Percentiles rank a stretch among this genome's conserved stretches.
Evolutionary conservation across 2,797 vertebrate species (phyloP).

Genomic region (Galagoides demidoff): DNA sequence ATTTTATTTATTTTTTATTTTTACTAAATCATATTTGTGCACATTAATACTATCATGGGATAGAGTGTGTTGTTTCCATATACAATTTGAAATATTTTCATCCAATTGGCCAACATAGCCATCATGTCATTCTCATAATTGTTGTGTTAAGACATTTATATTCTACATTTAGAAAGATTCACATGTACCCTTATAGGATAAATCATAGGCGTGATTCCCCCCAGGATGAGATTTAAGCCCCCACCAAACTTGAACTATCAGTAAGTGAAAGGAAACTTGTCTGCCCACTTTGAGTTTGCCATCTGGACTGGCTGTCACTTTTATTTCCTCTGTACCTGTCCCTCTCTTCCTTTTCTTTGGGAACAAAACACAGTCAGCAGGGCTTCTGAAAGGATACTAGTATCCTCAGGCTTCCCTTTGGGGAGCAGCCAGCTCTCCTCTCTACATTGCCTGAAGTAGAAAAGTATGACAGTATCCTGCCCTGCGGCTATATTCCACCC

Average conservation of each 20-base stretch:
- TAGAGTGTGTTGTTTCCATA: too few species aligned
- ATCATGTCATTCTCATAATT: too few species aligned
- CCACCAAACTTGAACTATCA: background rate
- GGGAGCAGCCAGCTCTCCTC: background rate
- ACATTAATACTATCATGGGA: too few species aligned
- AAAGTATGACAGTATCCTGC: background rate
- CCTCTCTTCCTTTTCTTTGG: background rate
- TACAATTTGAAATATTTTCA: too few species aligned
- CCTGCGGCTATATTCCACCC: background rate
- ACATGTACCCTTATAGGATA: too few species aligned
- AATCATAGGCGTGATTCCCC: too few species aligned
- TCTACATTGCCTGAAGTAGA: background rate
- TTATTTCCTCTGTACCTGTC: constrained; percentile 22
- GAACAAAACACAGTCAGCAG: background rate
- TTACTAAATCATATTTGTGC: too few species aligned
- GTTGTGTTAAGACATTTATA: too few species aligned
- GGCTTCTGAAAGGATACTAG: background rate
- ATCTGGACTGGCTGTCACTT: background rate
- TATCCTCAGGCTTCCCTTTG: background rate
- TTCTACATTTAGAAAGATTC: too few species aligned
- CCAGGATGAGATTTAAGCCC: background rate
- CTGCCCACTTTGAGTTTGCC: background rate
- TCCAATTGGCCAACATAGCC: too few species aligned
- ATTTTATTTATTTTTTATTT: background rate
- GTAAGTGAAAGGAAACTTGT: background rate